A percentile compares a stretch with the other conserved stretches of the same genome.
These are phyloP conservation scores for Leucophenga maculata DNA, from an alignment of 2,888 invertebrate genomes.

Conservation along the genomic window DNA sequence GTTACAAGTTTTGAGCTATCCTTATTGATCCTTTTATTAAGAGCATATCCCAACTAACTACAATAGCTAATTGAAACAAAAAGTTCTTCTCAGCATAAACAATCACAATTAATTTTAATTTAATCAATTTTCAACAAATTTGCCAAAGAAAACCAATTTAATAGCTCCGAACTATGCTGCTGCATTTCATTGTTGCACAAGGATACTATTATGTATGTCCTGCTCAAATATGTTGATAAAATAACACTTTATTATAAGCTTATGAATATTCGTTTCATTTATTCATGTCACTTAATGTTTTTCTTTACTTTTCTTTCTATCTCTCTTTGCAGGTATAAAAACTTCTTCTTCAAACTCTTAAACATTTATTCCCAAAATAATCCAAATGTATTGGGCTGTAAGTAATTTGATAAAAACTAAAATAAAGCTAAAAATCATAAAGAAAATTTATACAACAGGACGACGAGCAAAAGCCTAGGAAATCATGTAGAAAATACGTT, in stretches of 20 bases:
- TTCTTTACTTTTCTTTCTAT: conserved; percentile 29
- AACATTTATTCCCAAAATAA: neutral
- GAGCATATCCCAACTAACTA: too few species aligned
- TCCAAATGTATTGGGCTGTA: conserved; percentile 57
- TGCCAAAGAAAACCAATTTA: too few species aligned
- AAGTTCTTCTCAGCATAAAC: too few species aligned
- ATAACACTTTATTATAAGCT: too few species aligned
- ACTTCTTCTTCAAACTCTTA: conserved; percentile 18
- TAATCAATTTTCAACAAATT: too few species aligned
- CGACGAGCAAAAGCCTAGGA: neutral
- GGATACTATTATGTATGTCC: neutral
- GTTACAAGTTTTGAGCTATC: too few species aligned
- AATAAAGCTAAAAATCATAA: neutral
- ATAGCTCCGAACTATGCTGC: too few species aligned
- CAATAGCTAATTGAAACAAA: too few species aligned
- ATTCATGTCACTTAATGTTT: too few species aligned
- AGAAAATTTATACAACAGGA: neutral
- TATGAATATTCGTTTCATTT: too few species aligned
- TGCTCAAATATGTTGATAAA: neutral
- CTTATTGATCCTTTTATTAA: too few species aligned
- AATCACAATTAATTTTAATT: too few species aligned
- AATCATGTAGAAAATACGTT: conserved; percentile 16
- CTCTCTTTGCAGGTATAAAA: conserved; percentile 64
- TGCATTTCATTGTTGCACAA: neutral
- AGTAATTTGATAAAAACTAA: conserved; percentile 53